Conservation (phyloP, 2,888 invertebrate species). For the Drosophila kambysellisi region DNA sequence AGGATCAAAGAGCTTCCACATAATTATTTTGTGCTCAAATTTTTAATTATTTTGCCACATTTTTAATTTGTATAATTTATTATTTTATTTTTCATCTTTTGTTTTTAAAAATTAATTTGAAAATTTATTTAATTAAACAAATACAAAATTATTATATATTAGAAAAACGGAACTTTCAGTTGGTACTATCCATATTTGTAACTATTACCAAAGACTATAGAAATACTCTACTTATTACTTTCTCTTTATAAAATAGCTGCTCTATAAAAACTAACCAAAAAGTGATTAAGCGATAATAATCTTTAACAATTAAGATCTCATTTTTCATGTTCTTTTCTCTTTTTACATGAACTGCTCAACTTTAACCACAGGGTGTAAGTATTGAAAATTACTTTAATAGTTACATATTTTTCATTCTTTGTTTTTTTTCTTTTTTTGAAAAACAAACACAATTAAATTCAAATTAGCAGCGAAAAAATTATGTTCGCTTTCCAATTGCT, state of each 20-base stretch:
- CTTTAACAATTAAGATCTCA: conserved; percentile 25
- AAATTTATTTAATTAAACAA: background rate
- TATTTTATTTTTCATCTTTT: background rate
- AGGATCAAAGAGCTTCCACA: background rate
- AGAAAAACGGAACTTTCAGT: background rate
- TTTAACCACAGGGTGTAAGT: conserved; percentile 66
- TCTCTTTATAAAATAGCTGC: background rate
- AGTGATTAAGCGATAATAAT: conserved; percentile 23
- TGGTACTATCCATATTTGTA: background rate
- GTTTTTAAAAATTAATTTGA: background rate
- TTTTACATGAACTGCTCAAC: conserved; percentile 18
- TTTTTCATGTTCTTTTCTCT: conserved; percentile 20
- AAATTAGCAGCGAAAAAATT: conserved; percentile 43
- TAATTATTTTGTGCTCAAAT: background rate
- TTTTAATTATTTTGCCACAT: background rate
- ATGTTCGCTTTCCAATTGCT: background rate
- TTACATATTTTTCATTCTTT: background rate
- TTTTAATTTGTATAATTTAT: background rate
- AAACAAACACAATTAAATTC: conserved; percentile 73
- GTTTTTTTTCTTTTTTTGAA: conserved; percentile 1
- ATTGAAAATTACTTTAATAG: conserved; percentile 49
- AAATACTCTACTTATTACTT: background rate
- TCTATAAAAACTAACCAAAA: background rate
- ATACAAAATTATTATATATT: background rate
- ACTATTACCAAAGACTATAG: background rate